phyloP scores from a whole-genome alignment of 2,797 vertebrate species.

The Pangasius djambal region DNA sequence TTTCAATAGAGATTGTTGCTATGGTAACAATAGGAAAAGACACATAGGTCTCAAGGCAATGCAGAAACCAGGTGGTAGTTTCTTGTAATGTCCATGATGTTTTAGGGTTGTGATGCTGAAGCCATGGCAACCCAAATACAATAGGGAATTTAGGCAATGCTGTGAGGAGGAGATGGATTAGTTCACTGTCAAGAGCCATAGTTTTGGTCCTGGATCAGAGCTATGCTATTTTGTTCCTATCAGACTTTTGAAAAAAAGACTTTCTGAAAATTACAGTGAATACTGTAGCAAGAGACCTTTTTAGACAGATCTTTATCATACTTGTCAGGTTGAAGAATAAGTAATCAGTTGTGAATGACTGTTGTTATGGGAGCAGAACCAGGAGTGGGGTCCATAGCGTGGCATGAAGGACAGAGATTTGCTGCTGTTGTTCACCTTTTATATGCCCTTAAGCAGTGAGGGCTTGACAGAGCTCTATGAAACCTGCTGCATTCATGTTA shows the following conservation, averaged over 20 bases:
- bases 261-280: too few species aligned
- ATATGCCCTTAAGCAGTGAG: background rate
- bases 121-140: background rate
- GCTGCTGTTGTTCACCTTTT: background rate
- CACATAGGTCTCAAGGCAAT: background rate
- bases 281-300: background rate
- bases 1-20: background rate
- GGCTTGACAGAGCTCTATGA: background rate
- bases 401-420: background rate
- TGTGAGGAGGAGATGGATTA: slow-evolving; percentile 4
- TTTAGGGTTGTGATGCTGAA: background rate
- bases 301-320: background rate
- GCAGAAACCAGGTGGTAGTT: background rate
- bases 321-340: background rate
- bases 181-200: background rate
- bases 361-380: background rate
- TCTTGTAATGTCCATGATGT: background rate
- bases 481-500: background rate
- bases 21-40: background rate
- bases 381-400: background rate
- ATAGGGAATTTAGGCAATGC: background rate
- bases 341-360: background rate
- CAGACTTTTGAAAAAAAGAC: too few species aligned
- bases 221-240: background rate
- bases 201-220: background rate